phyloP scores from a whole-genome alignment of 2,888 invertebrate species.

The Acleris literana region DNA sequence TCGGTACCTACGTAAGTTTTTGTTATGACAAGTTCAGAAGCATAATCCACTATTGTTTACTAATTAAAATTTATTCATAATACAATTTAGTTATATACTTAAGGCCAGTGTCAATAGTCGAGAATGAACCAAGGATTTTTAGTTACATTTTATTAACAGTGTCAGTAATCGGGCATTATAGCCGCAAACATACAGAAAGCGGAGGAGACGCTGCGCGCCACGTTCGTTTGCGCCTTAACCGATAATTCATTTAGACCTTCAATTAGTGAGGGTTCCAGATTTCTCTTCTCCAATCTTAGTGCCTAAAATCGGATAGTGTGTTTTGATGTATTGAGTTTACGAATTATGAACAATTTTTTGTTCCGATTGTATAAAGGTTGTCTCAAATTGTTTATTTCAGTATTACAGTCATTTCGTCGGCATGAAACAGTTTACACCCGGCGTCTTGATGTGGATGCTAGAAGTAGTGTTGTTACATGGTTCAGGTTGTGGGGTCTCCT shows the following conservation, averaged over 20 bases:
- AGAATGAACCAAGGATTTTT: slow-evolving; percentile 30
- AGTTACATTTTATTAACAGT: slow-evolving; percentile 20
- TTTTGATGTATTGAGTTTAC: too few species aligned
- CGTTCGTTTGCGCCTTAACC: background rate
- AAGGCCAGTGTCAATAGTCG: slow-evolving; percentile 56
- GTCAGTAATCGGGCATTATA: slow-evolving; percentile 49
- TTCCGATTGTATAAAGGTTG: background rate
- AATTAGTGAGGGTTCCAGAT: slow-evolving; percentile 2
- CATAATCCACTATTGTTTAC: slow-evolving; percentile 21
- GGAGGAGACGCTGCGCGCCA: too few species aligned
- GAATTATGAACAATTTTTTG: background rate
- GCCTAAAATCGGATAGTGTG: slow-evolving; percentile 43
- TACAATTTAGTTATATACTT: slow-evolving; percentile 53
- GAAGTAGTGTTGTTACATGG: background rate
- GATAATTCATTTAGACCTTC: slow-evolving; percentile 16
- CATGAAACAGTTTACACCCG: background rate
- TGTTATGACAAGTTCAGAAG: slow-evolving; percentile 11
- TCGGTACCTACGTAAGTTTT: background rate
- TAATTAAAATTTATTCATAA: slow-evolving; percentile 20
- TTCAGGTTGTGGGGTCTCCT: background rate
- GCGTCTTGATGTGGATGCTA: background rate
- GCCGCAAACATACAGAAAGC: too few species aligned
- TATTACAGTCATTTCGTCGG: slow-evolving; percentile 8
- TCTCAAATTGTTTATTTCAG: slow-evolving; percentile 4
- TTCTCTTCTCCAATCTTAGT: slow-evolving; percentile 47